Evolutionary conservation across 1,140 invertebrate genomes (phyloP).

Genomic region (Anagrus nilaparvatae): DNA sequence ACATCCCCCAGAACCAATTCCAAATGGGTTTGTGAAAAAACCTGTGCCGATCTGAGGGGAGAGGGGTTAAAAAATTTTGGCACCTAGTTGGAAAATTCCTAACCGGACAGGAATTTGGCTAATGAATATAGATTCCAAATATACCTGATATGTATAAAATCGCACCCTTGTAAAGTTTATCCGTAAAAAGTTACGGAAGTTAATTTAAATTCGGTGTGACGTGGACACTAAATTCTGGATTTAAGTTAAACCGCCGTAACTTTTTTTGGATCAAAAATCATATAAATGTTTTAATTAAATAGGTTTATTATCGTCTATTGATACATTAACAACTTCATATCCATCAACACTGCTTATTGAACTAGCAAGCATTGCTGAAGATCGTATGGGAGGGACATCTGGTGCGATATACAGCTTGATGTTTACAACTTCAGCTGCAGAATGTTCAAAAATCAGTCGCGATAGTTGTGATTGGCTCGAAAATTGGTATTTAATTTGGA

Average conservation of each 20-base stretch:
- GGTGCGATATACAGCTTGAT: slow-evolving; percentile 63
- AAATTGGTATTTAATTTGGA: slow-evolving; percentile 43
- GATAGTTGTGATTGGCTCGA: slow-evolving; percentile 15
- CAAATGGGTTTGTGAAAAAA: no score
- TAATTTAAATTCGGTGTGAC: not conserved
- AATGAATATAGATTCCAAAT: no score
- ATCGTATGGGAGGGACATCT: slow-evolving; percentile 60
- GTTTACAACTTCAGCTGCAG: slow-evolving; percentile 50
- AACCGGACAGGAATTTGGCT: no score
- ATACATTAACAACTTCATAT: slow-evolving; percentile 29
- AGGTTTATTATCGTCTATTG: slow-evolving; percentile 35
- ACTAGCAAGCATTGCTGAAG: slow-evolving; percentile 50
- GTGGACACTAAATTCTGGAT: slow-evolving; percentile 4
- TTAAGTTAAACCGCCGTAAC: slow-evolving; percentile 19
- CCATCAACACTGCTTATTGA: slow-evolving; percentile 42
- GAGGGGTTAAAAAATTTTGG: no score
- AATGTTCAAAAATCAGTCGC: slow-evolving; percentile 25
- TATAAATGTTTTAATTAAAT: slow-evolving; percentile 13
- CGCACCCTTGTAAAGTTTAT: no score
- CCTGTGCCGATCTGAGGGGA: no score
- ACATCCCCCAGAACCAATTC: no score
- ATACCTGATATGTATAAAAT: no score
- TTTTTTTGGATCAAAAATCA: slow-evolving; percentile 4
- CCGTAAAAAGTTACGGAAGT: no score
- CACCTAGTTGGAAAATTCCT: no score